Conservation (phyloP, 2,888 invertebrate genomes). For the Apotomis turbidana region DNA sequence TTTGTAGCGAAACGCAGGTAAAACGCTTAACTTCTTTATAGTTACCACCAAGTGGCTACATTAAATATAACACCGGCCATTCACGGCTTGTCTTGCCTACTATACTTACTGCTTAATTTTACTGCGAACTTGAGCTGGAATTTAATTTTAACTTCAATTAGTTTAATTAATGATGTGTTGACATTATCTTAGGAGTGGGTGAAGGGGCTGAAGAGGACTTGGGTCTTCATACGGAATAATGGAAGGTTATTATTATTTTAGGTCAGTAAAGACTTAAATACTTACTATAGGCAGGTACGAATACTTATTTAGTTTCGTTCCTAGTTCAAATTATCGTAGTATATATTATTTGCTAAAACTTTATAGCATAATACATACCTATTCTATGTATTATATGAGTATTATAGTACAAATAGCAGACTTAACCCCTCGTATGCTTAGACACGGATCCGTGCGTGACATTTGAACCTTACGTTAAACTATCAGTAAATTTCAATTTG, state of each 20-base stretch:
- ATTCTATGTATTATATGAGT: too few species aligned
- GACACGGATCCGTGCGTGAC: too few species aligned
- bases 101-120: background rate
- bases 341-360: too few species aligned
- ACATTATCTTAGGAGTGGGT: conserved; percentile 3
- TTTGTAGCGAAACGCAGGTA: background rate
- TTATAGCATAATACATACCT: too few species aligned
- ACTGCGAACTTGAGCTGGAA: conserved; percentile 11
- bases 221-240: background rate
- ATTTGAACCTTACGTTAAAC: too few species aligned
- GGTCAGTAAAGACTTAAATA: background rate
- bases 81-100: background rate
- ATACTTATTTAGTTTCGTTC: too few species aligned
- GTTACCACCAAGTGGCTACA: background rate
- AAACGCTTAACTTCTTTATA: conserved; percentile 1
- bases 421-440: too few species aligned
- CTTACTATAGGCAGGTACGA: too few species aligned
- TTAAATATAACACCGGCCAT: conserved; percentile 19
- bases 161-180: conserved; percentile 13
- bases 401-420: too few species aligned
- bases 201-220: background rate
- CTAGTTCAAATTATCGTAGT: too few species aligned
- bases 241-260: conserved; percentile 6
- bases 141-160: conserved; percentile 14
- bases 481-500: too few species aligned